A percentile compares a stretch with the other conserved stretches of the same genome.
These are phyloP conservation scores for Puffinus mauretanicus DNA, from an alignment of 2,113 vertebrate species.

Conservation along the genomic window DNA sequence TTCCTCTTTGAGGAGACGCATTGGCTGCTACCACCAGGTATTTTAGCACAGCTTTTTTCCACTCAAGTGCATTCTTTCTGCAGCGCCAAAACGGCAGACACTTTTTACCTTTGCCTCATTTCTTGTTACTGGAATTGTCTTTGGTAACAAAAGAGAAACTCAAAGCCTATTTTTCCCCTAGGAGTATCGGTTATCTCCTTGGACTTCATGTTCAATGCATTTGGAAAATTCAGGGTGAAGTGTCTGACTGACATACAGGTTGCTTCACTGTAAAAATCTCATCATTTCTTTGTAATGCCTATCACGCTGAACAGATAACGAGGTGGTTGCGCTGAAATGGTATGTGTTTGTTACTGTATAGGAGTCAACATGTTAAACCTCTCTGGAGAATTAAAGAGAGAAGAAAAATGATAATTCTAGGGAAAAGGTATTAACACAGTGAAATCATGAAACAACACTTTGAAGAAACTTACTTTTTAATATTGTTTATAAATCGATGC, in stretches of 20 bases:
- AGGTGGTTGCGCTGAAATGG: neutral
- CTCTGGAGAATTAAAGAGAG: neutral
- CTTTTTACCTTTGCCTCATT: neutral
- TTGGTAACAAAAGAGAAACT: neutral
- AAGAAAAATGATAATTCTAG: neutral
- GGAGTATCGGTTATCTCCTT: neutral
- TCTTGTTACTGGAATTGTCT: neutral
- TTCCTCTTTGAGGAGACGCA: neutral
- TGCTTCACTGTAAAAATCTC: neutral
- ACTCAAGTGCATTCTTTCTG: neutral
- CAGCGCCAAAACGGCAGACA: neutral
- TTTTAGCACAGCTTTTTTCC: neutral
- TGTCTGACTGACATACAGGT: neutral
- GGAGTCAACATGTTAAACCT: neutral
- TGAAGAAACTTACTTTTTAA: neutral
- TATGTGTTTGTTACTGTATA: neutral
- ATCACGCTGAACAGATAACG: neutral
- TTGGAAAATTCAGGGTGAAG: neutral
- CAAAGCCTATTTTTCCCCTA: neutral
- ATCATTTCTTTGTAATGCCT: neutral
- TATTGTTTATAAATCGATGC: neutral
- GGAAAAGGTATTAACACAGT: neutral
- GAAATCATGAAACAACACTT: neutral
- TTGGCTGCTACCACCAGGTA: neutral
- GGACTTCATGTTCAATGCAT: neutral